Conservation (phyloP, 2,888 invertebrate genomes). For the Trachelus iudaicus region DNA sequence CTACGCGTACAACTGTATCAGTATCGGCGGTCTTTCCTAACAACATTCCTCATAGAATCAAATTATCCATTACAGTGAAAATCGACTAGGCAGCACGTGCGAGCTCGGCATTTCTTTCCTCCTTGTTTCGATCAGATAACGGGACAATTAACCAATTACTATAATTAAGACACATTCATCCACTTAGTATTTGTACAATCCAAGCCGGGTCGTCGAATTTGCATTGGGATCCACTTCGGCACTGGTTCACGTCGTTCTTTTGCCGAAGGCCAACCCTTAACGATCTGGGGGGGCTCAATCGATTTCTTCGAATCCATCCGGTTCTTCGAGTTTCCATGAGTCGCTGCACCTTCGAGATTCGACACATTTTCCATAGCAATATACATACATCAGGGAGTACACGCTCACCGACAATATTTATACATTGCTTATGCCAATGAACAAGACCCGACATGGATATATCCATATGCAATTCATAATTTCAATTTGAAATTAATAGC, state of each 20-base stretch:
- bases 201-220: conserved; percentile 46
- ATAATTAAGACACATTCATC: conserved; percentile 58
- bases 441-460: neutral
- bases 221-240: conserved; percentile 46
- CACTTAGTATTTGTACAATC: conserved; percentile 54
- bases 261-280: conserved; percentile 36
- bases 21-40: neutral
- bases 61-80: neutral
- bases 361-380: neutral
- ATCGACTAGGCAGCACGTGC: neutral
- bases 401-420: neutral
- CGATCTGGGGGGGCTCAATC: conserved; percentile 41
- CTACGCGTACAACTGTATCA: neutral
- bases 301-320: conserved; percentile 31
- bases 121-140: conserved; percentile 41
- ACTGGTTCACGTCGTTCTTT: conserved; percentile 22
- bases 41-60: neutral
- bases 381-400: neutral
- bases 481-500: neutral
- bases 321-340: neutral
- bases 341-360: neutral
- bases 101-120: neutral
- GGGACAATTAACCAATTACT: conserved; percentile 60
- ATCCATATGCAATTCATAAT: neutral
- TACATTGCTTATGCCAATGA: neutral